A percentile compares a stretch with the other conserved stretches of the same genome.
These are phyloP conservation scores for Limanda limanda DNA, from an alignment of 2,113 vertebrate genomes.

Conservation along the genomic window DNA sequence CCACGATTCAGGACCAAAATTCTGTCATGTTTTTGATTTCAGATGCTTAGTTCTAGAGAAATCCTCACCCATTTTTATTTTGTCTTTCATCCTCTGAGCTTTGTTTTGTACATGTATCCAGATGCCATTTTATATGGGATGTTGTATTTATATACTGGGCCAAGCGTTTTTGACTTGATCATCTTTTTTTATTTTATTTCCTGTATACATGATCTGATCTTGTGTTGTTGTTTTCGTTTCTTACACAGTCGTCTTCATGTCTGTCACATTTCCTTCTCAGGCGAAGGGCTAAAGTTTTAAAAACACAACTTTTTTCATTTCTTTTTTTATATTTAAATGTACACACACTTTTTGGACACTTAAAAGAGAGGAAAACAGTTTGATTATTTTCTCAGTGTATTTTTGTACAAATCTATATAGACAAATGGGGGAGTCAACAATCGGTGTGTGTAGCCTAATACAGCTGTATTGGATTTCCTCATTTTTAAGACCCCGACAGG, in stretches of 20 bases:
- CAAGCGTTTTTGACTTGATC: constrained; percentile 90
- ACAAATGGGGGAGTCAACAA: constrained; percentile 94
- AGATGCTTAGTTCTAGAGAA: constrained; percentile 86
- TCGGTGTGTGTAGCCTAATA: constrained; percentile 91
- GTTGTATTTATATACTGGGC: constrained; percentile 99
- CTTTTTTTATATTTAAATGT: constrained; percentile 99
- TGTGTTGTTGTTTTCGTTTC: constrained; percentile 76
- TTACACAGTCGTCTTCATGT: constrained; percentile 82
- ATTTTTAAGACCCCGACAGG: constrained; percentile 90
- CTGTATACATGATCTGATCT: constrained; percentile 75
- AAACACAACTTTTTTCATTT: constrained; percentile 88
- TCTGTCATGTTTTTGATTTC: constrained; percentile 88
- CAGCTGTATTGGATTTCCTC: constrained; percentile 98
- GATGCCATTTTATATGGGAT: constrained; percentile 96
- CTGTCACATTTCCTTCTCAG: constrained; percentile 94
- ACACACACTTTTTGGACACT: constrained; percentile 99
- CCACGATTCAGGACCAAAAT: constrained; percentile 98
- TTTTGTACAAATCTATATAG: constrained; percentile 99
- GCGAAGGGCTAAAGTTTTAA: constrained; percentile 99
- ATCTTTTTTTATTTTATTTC: constrained; percentile 74
- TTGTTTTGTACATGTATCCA: constrained; percentile 94
- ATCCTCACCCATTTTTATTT: constrained; percentile 84
- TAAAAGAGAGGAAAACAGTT: constrained; percentile 96
- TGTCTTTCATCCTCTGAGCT: constrained; percentile 87
- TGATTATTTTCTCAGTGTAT: constrained; percentile 99